phyloP scores from a whole-genome alignment of 1,140 invertebrate species.

The Lethocerus indicus region DNA sequence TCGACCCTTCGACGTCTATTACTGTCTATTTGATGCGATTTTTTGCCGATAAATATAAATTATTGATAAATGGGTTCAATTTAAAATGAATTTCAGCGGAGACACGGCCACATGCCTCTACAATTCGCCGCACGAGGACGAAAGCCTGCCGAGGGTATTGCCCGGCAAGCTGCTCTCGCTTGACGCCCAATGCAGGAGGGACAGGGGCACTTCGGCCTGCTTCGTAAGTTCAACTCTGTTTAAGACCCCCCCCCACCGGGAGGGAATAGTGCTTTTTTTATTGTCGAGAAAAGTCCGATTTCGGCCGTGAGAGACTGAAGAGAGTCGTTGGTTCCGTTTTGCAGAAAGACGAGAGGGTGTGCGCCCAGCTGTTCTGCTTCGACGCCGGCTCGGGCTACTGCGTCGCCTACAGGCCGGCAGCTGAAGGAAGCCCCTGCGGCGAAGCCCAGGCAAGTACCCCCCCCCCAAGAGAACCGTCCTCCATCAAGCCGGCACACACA shows the following conservation, averaged over 20 bases:
- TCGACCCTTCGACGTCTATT: too few relatives aligned
- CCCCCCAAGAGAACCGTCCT: not conserved
- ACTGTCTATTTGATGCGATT: too few relatives aligned
- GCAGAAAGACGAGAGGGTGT: constrained; percentile 84
- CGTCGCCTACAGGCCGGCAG: constrained; percentile 84
- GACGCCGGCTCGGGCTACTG: constrained; percentile 87
- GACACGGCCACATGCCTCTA: constrained; percentile 87
- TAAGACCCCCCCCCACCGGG: too few relatives aligned
- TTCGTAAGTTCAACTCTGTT: constrained; percentile 41
- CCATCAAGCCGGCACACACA: not conserved
- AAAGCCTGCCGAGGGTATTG: constrained; percentile 68
- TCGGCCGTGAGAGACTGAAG: too few relatives aligned
- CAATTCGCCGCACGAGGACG: constrained; percentile 86
- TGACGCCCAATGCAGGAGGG: constrained; percentile 83
- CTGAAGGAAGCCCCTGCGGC: constrained; percentile 83
- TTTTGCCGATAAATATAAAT: too few relatives aligned
- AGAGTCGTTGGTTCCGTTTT: too few relatives aligned
- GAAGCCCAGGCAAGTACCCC: constrained; percentile 64
- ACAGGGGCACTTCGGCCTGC: constrained; percentile 80
- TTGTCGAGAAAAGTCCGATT: too few relatives aligned
- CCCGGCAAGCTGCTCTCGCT: constrained; percentile 77
- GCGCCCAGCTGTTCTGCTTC: constrained; percentile 89
- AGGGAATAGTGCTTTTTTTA: too few relatives aligned
- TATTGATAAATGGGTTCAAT: not conserved
- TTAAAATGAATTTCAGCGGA: constrained; percentile 40